phyloP scores from a whole-genome alignment of 2,113 vertebrate species.

The Galbula dea region DNA sequence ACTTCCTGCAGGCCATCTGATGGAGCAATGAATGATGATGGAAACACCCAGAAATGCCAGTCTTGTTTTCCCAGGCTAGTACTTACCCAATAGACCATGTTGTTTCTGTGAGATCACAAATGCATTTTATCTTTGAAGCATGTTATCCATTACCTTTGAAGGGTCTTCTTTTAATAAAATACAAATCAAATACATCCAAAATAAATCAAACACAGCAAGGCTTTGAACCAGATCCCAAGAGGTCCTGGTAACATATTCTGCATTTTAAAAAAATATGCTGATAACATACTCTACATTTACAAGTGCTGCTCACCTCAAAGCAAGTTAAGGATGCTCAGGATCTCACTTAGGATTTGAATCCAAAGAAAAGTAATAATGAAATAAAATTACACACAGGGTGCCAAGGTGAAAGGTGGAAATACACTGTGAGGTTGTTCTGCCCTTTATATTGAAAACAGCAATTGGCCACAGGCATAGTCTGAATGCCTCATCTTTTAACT shows the following conservation, averaged over 20 bases:
- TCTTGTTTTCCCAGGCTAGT: not conserved
- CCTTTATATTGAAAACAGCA: conserved; percentile 21
- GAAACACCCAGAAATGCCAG: not conserved
- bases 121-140: conserved; percentile 41
- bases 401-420: not conserved
- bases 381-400: not conserved
- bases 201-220: conserved; percentile 44
- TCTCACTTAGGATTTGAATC: not conserved
- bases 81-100: not conserved
- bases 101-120: conserved; percentile 22
- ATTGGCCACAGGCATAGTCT: not conserved
- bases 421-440: not conserved
- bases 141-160: conserved; percentile 35
- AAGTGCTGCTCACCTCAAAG: not conserved
- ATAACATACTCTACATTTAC: not conserved
- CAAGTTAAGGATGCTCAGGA: not conserved
- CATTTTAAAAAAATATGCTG: conserved; percentile 9
- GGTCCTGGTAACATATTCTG: not conserved
- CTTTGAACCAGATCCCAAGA: conserved; percentile 33
- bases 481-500: conserved; percentile 51
- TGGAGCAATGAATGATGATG: not conserved
- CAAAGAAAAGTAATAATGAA: not conserved
- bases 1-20: not conserved
- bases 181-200: conserved; percentile 52
- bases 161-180: conserved; percentile 32